phyloP scores from a whole-genome alignment of 2,113 vertebrate species.

The Microcebus lehilahytsara region DNA sequence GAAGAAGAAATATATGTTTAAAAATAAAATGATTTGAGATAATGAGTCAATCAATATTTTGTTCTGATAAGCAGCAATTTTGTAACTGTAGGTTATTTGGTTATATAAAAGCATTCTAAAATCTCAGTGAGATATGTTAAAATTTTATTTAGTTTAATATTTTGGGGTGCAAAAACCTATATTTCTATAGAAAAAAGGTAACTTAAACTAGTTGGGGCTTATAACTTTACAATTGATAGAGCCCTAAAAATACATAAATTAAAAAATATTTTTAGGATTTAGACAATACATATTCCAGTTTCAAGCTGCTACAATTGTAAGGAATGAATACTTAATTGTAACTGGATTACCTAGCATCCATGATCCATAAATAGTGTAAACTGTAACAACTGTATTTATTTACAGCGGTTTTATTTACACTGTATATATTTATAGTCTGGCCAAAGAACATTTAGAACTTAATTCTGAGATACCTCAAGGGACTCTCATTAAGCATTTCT shows the following conservation, averaged over 20 bases:
- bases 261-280: neutral
- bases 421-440: slow-evolving; percentile 15
- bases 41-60: neutral
- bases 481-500: neutral
- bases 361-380: slow-evolving; percentile 31
- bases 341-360: slow-evolving; percentile 12
- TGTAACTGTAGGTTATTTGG: neutral
- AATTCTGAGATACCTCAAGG: neutral
- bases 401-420: neutral
- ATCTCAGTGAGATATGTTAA: neutral
- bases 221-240: slow-evolving; percentile 2
- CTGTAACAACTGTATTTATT: slow-evolving; percentile 1
- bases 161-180: neutral
- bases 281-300: neutral
- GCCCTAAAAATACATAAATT: neutral
- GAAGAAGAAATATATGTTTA: neutral
- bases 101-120: neutral
- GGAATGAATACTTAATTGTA: slow-evolving; percentile 56
- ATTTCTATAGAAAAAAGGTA: neutral
- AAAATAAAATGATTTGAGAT: neutral
- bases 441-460: neutral
- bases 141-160: neutral
- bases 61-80: neutral
- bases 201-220: slow-evolving; percentile 4
- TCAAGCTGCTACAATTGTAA: neutral